Percentiles rank a stretch among this genome's conserved stretches.
These are phyloP conservation scores for Nomia melanderi DNA, from an alignment of 1,140 invertebrate genomes.

Conservation along the genomic window DNA sequence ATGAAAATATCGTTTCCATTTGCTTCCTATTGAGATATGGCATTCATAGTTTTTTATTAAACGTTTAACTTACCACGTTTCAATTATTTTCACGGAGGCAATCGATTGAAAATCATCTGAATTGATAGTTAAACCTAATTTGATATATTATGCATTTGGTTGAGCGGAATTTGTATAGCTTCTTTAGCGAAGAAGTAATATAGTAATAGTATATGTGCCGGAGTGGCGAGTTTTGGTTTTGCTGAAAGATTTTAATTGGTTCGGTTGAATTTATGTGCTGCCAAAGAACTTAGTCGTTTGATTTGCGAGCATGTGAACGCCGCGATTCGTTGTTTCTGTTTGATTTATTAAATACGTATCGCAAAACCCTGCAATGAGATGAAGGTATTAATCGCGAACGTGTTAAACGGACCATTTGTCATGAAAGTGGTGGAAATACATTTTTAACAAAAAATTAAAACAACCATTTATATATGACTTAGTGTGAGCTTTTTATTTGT, in stretches of 20 bases:
- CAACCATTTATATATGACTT: no score
- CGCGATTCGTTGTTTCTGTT: neutral
- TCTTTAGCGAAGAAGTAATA: neutral
- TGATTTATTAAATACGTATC: neutral
- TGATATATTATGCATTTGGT: neutral
- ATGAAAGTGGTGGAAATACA: no score
- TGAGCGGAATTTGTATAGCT: neutral
- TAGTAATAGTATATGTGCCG: neutral
- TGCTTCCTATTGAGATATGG: no score
- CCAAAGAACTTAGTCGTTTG: neutral
- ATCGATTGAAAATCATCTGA: neutral
- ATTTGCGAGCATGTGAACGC: neutral
- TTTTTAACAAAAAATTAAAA: no score
- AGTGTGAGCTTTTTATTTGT: no score
- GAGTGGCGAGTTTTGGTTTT: neutral
- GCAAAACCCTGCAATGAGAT: neutral
- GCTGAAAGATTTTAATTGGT: conserved; percentile 15
- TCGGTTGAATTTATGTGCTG: neutral
- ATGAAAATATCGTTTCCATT: no score
- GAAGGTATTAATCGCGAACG: neutral
- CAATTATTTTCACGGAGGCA: neutral
- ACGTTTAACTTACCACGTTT: no score
- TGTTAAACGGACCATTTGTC: no score
- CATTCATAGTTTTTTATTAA: no score
- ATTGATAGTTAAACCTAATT: neutral